phyloP scores from a whole-genome alignment of 1,140 invertebrate genomes.

The Hirudo medicinalis region DNA sequence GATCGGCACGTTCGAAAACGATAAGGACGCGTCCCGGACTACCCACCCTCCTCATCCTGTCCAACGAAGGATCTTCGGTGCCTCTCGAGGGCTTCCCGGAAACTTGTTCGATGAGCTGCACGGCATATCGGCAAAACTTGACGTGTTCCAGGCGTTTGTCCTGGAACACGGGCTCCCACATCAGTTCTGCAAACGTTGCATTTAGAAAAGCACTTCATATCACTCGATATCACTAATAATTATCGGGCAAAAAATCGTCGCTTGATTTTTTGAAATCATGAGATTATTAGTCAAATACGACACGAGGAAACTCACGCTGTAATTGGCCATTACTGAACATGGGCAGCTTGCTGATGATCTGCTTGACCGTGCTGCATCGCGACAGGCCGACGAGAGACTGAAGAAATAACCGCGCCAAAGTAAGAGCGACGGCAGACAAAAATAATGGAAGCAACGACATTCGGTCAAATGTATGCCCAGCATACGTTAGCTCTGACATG shows the following conservation, averaged over 20 bases:
- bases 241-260: too few species aligned
- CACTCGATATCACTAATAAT: too few species aligned
- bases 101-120: conserved; percentile 75
- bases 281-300: too few species aligned
- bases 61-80: conserved; percentile 32
- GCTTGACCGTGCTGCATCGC: conserved; percentile 73
- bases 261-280: too few species aligned
- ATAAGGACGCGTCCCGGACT: too few species aligned
- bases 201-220: conserved; percentile 19
- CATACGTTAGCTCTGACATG: neutral
- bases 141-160: conserved; percentile 89
- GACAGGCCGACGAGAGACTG: conserved; percentile 79
- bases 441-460: neutral
- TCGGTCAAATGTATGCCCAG: too few species aligned
- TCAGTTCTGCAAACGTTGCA: conserved; percentile 52
- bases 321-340: conserved; percentile 83
- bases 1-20: too few species aligned
- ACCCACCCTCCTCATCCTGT: conserved; percentile 36
- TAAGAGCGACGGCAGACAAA: neutral
- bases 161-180: conserved; percentile 86
- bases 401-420: conserved; percentile 24
- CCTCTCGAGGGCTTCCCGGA: conserved; percentile 61
- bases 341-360: conserved; percentile 89
- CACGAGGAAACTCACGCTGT: conserved; percentile 49
- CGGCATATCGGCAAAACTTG: conserved; percentile 84